phyloP scores from a whole-genome alignment of 2,888 invertebrate genomes.

The Byasa hedistus region DNA sequence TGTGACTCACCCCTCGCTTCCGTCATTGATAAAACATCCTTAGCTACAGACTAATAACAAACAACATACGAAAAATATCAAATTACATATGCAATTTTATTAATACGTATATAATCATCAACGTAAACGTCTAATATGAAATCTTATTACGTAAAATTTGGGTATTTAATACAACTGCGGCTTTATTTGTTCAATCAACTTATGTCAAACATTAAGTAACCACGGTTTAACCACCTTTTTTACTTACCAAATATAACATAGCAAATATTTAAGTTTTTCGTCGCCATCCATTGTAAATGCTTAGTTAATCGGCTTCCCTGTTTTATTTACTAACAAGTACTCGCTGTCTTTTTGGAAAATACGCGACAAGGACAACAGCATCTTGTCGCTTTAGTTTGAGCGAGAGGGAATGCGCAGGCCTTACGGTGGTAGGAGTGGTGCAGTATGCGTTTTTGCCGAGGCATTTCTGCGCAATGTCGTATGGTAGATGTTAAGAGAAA shows the following conservation, averaged over 20 bases:
- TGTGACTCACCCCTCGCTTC: constrained; percentile 19
- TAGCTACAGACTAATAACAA: constrained; percentile 13
- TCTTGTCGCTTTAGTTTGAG: constrained; percentile 38
- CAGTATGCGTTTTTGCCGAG: constrained; percentile 73
- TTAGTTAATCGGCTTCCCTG: constrained; percentile 16
- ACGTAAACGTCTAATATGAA: neutral
- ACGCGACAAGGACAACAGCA: constrained; percentile 46
- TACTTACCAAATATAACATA: constrained; percentile 3
- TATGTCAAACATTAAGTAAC: neutral
- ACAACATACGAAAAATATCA: neutral
- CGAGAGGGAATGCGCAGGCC: constrained; percentile 42
- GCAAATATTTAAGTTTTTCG: constrained; percentile 21
- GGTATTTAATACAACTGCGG: neutral
- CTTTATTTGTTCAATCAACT: neutral
- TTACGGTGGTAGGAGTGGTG: constrained; percentile 66
- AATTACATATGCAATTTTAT: neutral
- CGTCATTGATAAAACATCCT: constrained; percentile 31
- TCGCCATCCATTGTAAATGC: constrained; percentile 11
- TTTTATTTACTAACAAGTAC: constrained; percentile 50
- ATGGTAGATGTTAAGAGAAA: constrained; percentile 43
- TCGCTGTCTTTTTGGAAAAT: constrained; percentile 34
- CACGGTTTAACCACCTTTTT: constrained; percentile 14
- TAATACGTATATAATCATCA: neutral
- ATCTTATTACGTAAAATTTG: neutral
- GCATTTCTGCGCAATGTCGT: constrained; percentile 60